phyloP scores from a whole-genome alignment of 2,797 vertebrate genomes.

The Acanthornis magna region DNA sequence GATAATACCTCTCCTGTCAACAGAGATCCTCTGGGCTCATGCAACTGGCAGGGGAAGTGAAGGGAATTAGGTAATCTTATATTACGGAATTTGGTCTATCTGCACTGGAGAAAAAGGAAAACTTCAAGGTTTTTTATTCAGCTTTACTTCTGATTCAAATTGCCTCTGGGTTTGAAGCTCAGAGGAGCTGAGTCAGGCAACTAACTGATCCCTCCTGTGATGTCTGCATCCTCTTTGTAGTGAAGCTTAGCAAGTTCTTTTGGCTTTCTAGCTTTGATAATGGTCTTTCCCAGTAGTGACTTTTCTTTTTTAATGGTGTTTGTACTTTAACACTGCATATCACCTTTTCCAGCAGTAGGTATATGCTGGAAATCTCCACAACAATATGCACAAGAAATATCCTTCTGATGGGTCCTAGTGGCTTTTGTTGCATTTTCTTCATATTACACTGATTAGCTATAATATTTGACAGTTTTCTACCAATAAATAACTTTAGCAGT shows the following conservation, averaged over 20 bases:
- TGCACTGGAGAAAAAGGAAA: not conserved
- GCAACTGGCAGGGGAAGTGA: not conserved
- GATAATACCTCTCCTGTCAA: not conserved
- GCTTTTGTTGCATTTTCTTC: not conserved
- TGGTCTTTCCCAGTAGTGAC: not conserved
- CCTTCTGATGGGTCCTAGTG: not conserved
- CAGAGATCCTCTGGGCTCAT: not conserved
- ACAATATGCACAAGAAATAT: not conserved
- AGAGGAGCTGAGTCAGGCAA: not conserved
- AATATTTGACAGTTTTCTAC: not conserved
- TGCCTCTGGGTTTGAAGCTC: not conserved
- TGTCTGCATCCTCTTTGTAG: not conserved
- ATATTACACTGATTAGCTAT: not conserved
- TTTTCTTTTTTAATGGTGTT: not conserved
- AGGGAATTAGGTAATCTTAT: not conserved
- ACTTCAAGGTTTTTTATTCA: not conserved
- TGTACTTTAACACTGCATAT: not conserved
- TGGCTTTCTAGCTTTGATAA: not conserved
- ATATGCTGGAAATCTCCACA: too few relatives aligned
- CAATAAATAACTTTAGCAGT: not conserved
- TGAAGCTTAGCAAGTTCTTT: not conserved
- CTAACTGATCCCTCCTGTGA: not conserved
- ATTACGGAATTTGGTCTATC: not conserved
- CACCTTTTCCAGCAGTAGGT: not conserved
- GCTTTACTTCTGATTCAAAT: not conserved